phyloP scores from a whole-genome alignment of 2,113 vertebrate genomes.

The Melospiza georgiana region DNA sequence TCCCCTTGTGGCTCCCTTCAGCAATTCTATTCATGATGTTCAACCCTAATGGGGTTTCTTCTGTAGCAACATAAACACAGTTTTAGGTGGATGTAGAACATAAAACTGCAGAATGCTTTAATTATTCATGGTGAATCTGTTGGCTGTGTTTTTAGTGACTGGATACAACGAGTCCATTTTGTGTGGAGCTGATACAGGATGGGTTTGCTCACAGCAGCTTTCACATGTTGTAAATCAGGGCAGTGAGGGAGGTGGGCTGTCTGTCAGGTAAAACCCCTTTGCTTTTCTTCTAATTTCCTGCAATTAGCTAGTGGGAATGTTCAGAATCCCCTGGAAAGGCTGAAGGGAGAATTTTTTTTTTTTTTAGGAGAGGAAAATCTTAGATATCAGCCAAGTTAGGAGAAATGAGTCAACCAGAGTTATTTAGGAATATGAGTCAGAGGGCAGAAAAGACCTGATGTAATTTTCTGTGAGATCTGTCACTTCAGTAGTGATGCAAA shows the following conservation, averaged over 20 bases:
- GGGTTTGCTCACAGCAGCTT: neutral
- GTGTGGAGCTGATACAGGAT: accelerated
- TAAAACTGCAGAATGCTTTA: neutral
- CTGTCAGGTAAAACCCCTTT: neutral
- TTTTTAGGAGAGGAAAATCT: neutral
- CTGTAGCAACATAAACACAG: neutral
- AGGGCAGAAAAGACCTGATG: constrained; percentile 1
- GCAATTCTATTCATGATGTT: neutral
- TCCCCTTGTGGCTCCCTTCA: neutral
- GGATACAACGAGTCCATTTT: accelerated
- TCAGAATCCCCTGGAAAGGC: neutral
- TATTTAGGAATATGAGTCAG: constrained; percentile 49
- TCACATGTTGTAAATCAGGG: accelerated
- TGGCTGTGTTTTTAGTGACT: neutral
- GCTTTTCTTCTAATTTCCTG: neutral
- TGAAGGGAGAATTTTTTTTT: neutral
- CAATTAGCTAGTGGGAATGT: neutral
- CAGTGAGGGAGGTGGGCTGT: accelerated
- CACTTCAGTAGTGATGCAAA: accelerated
- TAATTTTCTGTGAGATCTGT: neutral
- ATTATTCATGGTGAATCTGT: neutral
- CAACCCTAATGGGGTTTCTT: accelerated
- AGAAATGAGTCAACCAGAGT: constrained; percentile 24
- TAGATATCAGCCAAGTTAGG: neutral
- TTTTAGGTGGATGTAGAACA: neutral